Percentiles rank a stretch among this genome's conserved stretches.
phyloP scores from a whole-genome alignment of 2,113 vertebrate species.

The Vanacampus margaritifer region DNA sequence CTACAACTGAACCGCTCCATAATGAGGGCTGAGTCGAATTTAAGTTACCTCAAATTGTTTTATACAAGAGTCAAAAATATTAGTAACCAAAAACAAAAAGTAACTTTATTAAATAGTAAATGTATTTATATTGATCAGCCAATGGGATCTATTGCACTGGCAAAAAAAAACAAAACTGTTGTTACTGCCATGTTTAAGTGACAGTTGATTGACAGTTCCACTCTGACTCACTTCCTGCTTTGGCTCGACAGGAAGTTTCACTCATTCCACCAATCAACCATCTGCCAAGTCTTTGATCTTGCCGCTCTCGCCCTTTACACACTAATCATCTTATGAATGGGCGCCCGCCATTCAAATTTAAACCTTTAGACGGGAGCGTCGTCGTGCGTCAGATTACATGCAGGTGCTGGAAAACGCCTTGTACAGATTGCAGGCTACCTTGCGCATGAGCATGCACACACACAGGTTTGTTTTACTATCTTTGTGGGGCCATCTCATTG shows the following conservation, averaged over 20 bases:
- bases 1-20: too few species aligned
- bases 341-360: slow-evolving; percentile 27
- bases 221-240: slow-evolving; percentile 44
- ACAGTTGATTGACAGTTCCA: slow-evolving; percentile 56
- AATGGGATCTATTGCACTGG: too few species aligned
- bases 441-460: neutral
- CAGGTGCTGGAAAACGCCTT: slow-evolving; percentile 21
- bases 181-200: slow-evolving; percentile 28
- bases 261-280: slow-evolving; percentile 52
- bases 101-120: too few species aligned
- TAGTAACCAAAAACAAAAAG: too few species aligned
- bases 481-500: too few species aligned
- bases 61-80: too few species aligned
- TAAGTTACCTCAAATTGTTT: too few species aligned
- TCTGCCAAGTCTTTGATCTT: slow-evolving; percentile 41
- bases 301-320: slow-evolving; percentile 43
- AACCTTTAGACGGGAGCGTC: slow-evolving; percentile 17
- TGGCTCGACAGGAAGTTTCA: slow-evolving; percentile 49
- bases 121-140: too few species aligned
- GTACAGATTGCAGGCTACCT: neutral
- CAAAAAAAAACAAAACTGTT: too few species aligned
- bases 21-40: too few species aligned
- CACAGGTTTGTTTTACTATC: too few species aligned
- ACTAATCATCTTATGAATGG: slow-evolving; percentile 55
- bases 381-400: slow-evolving; percentile 1